Percentiles rank a stretch among this genome's conserved stretches.
Evolutionary conservation across 2,797 vertebrate species (phyloP).

Genomic region (Argya squamiceps): DNA sequence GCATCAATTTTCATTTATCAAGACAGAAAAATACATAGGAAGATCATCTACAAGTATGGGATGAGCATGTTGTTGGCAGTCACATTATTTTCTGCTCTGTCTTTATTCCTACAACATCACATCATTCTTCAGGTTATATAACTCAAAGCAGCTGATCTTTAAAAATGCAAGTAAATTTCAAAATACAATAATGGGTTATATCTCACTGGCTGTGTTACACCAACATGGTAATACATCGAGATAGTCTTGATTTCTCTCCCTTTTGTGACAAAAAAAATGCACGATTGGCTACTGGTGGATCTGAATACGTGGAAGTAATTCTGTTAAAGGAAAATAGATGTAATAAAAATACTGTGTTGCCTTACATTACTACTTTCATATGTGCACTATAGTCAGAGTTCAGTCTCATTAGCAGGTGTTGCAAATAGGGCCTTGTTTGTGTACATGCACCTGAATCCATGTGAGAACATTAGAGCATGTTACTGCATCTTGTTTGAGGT

Average conservation of each 20-base stretch:
- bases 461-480: neutral
- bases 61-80: neutral
- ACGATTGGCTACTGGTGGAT: neutral
- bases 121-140: neutral
- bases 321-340: neutral
- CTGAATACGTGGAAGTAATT: neutral
- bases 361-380: neutral
- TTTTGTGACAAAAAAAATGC: neutral
- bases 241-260: neutral
- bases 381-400: neutral
- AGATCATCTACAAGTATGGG: neutral
- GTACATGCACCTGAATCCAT: rapidly evolving
- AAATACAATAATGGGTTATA: neutral
- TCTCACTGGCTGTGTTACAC: neutral
- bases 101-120: neutral
- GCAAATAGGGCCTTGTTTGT: neutral
- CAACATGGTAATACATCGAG: neutral
- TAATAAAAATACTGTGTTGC: neutral
- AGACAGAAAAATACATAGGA: neutral
- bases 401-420: neutral
- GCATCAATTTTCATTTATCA: neutral
- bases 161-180: constrained; percentile 9
- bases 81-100: neutral
- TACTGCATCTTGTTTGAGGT: neutral
- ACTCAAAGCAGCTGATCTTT: constrained; percentile 23